Percentiles rank a stretch among this genome's conserved stretches.
These are phyloP conservation scores for Danio jaintianensis DNA, from an alignment of 2,797 vertebrate genomes.

Conservation along the genomic window DNA sequence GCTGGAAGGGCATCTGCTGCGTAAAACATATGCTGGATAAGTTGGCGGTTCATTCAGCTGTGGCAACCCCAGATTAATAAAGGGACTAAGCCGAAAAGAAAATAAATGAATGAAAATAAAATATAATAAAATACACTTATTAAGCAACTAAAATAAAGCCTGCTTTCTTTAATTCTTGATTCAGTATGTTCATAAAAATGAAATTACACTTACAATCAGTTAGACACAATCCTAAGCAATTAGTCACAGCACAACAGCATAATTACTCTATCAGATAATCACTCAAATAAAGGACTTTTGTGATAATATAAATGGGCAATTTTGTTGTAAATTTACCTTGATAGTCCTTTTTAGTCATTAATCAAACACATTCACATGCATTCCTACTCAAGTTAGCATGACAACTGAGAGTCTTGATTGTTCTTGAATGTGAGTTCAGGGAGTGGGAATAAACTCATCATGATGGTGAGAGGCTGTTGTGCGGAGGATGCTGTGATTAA, in stretches of 20 bases:
- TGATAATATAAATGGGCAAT: background rate
- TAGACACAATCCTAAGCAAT: background rate
- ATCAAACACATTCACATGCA: background rate
- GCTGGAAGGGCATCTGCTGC: no score
- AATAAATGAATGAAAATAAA: no score
- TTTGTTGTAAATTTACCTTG: background rate
- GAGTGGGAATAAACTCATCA: constrained; percentile 2
- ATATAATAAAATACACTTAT: no score
- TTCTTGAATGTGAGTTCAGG: background rate
- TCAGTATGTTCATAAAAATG: background rate
- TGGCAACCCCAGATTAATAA: no score
- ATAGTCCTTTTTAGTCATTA: background rate
- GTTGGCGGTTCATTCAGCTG: no score
- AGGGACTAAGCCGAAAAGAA: no score
- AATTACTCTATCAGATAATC: background rate
- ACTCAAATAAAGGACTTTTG: constrained; percentile 19
- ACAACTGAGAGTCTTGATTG: constrained; percentile 13
- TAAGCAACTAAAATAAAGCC: background rate
- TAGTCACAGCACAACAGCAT: background rate
- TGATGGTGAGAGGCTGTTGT: constrained; percentile 9
- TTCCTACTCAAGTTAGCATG: constrained; percentile 21
- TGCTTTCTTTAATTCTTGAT: background rate
- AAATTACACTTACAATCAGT: background rate
- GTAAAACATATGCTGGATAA: no score
- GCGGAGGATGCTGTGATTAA: constrained; percentile 23